Conservation (phyloP, 2,888 invertebrate species). For the Diaperis boleti region DNA sequence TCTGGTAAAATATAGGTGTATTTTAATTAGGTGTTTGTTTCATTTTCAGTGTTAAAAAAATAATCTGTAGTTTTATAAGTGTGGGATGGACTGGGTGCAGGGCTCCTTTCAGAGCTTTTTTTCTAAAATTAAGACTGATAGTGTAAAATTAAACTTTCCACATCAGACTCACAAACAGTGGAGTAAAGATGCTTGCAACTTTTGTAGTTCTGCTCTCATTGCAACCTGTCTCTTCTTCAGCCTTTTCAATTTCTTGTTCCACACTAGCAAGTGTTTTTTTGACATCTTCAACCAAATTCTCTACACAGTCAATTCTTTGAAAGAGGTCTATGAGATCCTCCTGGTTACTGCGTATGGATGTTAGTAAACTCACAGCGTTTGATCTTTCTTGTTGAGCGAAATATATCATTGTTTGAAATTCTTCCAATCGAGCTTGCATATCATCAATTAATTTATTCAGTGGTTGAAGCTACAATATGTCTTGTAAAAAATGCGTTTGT, state of each 20-base stretch:
- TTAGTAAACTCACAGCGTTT: slow-evolving; percentile 51
- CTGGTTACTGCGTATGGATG: slow-evolving; percentile 48
- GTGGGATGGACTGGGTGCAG: slow-evolving; percentile 30
- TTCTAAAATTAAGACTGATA: slow-evolving; percentile 46
- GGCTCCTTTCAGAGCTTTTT: slow-evolving; percentile 49
- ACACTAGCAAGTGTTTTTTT: slow-evolving; percentile 52
- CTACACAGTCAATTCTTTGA: slow-evolving; percentile 54
- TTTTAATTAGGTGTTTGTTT: no score
- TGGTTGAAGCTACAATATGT: slow-evolving; percentile 49
- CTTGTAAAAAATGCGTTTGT: neutral
- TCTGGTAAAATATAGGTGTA: neutral
- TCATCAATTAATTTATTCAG: slow-evolving; percentile 53
- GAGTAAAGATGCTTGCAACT: slow-evolving; percentile 56
- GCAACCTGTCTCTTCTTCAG: slow-evolving; percentile 51
- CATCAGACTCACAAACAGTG: slow-evolving; percentile 54
- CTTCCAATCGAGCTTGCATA: slow-evolving; percentile 57
- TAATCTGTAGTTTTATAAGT: slow-evolving; percentile 52
- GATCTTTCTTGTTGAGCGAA: slow-evolving; percentile 54
- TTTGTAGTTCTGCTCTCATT: slow-evolving; percentile 48
- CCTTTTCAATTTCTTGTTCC: slow-evolving; percentile 54
- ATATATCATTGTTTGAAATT: slow-evolving; percentile 56
- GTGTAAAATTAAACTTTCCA: neutral
- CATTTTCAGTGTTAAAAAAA: slow-evolving; percentile 36
- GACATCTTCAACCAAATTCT: slow-evolving; percentile 52
- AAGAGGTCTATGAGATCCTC: slow-evolving; percentile 52